A percentile compares a stretch with the other conserved stretches of the same genome.
These are phyloP conservation scores for Drosophila multiciliata DNA, from an alignment of 2,888 invertebrate genomes.

Conservation along the genomic window DNA sequence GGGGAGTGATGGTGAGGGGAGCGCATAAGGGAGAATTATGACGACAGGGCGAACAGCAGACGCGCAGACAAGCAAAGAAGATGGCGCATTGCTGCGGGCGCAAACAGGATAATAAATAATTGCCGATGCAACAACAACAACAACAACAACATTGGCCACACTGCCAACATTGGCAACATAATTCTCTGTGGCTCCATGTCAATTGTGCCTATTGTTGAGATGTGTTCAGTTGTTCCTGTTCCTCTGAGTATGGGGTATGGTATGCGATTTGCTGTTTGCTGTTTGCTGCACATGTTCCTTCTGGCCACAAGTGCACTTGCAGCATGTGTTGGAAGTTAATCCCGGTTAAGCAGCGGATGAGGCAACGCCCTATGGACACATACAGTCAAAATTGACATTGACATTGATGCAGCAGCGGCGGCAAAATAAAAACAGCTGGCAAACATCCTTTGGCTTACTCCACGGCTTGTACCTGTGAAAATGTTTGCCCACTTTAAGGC, in stretches of 20 bases:
- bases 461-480: constrained; percentile 38
- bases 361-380: constrained; percentile 69
- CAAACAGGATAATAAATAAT: constrained; percentile 76
- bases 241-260: background rate
- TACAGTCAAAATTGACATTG: constrained; percentile 63
- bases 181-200: constrained; percentile 66
- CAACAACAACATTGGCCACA: constrained; percentile 16
- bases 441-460: background rate
- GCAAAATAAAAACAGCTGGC: constrained; percentile 28
- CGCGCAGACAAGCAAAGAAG: constrained; percentile 41
- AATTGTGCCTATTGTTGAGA: constrained; percentile 39
- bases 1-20: background rate
- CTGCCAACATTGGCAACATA: constrained; percentile 74
- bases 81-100: constrained; percentile 66
- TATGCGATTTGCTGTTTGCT: constrained; percentile 21
- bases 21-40: constrained; percentile 46
- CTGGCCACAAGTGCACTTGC: constrained; percentile 55
- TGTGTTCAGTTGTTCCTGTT: constrained; percentile 3
- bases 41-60: constrained; percentile 50
- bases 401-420: constrained; percentile 56
- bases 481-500: constrained; percentile 48
- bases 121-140: constrained; percentile 50
- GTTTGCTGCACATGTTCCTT: constrained; percentile 50
- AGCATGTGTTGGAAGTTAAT: constrained; percentile 74
- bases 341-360: constrained; percentile 67